Base-by-base conservation (phyloP, 2,113 vertebrate genomes). In the Triplophysa rosa region DNA sequence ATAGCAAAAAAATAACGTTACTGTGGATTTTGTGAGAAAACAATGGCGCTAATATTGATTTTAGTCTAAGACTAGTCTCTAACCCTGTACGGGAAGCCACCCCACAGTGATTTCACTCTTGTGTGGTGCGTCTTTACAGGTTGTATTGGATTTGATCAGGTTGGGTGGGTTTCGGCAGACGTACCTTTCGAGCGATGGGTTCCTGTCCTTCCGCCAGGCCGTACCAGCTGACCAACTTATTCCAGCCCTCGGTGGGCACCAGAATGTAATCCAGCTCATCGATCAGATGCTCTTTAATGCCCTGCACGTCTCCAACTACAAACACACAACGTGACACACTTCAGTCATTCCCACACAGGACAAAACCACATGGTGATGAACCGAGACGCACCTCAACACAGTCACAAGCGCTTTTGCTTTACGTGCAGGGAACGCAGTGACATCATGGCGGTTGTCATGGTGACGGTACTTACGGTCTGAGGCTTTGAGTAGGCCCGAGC, bases 191-290 rank as follows among this genome's bases (percentile, higher is more conserved):
- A 83, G 96, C 94, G 82, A 99, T 97, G 88, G 98, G 96, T 86
- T 99, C 95, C 87, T 99, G 97, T 85, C 90, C 89, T 23, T 96
- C 95, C 80, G 92, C 93, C 85, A 98, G 77, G 0, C 94, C 96
- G 82, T 99, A 99, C 98, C 98, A 99, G 92, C 97, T 98, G 88
- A 99, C 94, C 54, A 99, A 93, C 88, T 97, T 98, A 90, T 96
- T 98, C 98, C 98, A 99, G 87, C 97, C 97, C 84, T 98, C 96
- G 21, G 97, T 98, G 42, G 98, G 98, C 81, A 99, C 93, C 81
- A 99, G 91, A 88, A 99, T 98, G 87, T 98, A 99, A 90, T 99
- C 97, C 83, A 99, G 91, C 90, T 99, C 98, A 89, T 99, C 98
- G 64, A 99, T 99, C 88, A 99, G 97, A 90, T 99, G 96, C 49